These are phyloP conservation scores for Cyclophora albipunctata DNA, from an alignment of 2,888 invertebrate genomes.

Conservation along the genomic window DNA sequence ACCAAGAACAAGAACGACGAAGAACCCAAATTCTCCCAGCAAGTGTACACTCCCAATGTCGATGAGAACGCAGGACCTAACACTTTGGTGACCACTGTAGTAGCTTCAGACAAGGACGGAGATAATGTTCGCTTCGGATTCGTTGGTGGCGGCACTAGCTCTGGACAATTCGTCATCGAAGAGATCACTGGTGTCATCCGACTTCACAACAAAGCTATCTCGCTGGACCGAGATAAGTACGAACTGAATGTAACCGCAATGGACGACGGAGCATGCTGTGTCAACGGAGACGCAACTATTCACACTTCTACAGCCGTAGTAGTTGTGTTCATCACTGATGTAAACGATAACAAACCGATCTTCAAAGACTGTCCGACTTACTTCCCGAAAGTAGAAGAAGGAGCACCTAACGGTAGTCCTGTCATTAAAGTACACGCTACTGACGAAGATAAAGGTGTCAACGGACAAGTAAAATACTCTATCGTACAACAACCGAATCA, in stretches of 20 bases:
- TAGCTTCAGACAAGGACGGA: constrained; percentile 97
- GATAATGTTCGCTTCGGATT: constrained; percentile 95
- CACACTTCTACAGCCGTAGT: constrained; percentile 96
- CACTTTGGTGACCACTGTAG: constrained; percentile 95
- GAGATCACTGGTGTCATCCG: constrained; percentile 96
- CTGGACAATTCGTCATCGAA: constrained; percentile 95
- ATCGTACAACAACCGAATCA: constrained; percentile 97
- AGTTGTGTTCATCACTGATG: constrained; percentile 96
- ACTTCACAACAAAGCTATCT: constrained; percentile 89
- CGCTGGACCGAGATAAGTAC: constrained; percentile 93
- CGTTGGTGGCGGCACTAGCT: constrained; percentile 91
- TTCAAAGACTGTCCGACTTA: constrained; percentile 96
- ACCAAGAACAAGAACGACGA: constrained; percentile 99
- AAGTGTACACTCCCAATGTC: constrained; percentile 96
- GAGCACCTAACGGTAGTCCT: constrained; percentile 93
- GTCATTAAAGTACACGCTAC: constrained; percentile 95
- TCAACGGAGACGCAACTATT: constrained; percentile 88
- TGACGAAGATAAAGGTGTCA: constrained; percentile 96
- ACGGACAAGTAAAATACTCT: constrained; percentile 97
- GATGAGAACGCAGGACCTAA: constrained; percentile 97
- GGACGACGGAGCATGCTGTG: constrained; percentile 98
- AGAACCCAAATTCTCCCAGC: constrained; percentile 96
- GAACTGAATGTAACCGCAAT: constrained; percentile 97
- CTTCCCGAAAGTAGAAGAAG: constrained; percentile 95
- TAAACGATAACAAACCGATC: constrained; percentile 97